These are phyloP conservation scores for Rhynchomys soricoides DNA, from an alignment of 2,113 vertebrate genomes.

Conservation along the genomic window DNA sequence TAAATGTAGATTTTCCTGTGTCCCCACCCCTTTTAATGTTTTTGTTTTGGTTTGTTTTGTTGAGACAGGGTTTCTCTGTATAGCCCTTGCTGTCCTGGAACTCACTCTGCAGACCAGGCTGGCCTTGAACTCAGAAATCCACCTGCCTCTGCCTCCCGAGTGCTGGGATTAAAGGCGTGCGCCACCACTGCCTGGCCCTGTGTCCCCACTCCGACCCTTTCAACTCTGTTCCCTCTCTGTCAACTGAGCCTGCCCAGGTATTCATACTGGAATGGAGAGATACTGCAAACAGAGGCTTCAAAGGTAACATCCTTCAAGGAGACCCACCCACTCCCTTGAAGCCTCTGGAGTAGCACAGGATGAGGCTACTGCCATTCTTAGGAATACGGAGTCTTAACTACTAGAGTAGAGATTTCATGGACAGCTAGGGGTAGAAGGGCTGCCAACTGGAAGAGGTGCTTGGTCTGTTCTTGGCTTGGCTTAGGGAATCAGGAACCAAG, in stretches of 20 bases:
- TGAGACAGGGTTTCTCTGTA: too few species aligned
- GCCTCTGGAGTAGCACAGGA: not conserved
- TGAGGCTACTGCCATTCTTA: not conserved
- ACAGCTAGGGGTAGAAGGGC: not conserved
- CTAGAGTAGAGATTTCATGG: not conserved
- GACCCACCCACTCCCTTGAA: not conserved
- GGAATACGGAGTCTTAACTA: too few species aligned
- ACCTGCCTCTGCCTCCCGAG: too few species aligned
- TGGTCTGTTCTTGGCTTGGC: not conserved
- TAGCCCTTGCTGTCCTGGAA: too few species aligned
- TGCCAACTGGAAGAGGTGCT: not conserved
- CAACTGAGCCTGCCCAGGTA: not conserved
- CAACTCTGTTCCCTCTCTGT: not conserved
- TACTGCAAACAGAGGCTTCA: not conserved
- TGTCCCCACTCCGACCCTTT: accelerated
- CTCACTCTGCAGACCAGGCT: too few species aligned
- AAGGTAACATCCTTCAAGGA: too few species aligned
- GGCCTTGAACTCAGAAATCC: too few species aligned
- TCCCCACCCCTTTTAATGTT: too few species aligned
- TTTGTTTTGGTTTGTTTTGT: too few species aligned
- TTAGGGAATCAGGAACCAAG: not conserved
- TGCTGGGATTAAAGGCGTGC: too few species aligned
- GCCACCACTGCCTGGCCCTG: too few species aligned
- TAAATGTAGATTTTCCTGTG: not conserved
- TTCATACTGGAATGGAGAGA: not conserved